A percentile compares a stretch with the other conserved stretches of the same genome.
Evolutionary conservation across 2,888 invertebrate species (phyloP).

Genomic region (Rhingia rostrata): DNA sequence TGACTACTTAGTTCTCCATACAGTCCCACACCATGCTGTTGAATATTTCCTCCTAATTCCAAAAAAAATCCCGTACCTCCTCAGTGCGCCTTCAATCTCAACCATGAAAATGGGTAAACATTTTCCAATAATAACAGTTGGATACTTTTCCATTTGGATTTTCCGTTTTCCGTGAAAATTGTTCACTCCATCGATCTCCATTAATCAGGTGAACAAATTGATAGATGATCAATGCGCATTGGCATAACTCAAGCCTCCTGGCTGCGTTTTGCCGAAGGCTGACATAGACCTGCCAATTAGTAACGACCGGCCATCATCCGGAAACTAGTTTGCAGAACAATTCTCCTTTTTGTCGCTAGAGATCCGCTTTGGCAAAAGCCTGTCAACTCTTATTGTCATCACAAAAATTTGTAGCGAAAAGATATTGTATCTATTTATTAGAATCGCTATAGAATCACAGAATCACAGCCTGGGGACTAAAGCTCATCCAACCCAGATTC

Average conservation of each 20-base stretch:
- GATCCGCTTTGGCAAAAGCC: slow-evolving; percentile 59
- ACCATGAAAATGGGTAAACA: slow-evolving; percentile 29
- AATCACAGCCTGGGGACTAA: slow-evolving; percentile 8
- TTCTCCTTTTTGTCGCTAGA: slow-evolving; percentile 28
- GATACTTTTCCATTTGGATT: slow-evolving; percentile 29
- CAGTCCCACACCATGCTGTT: slow-evolving; percentile 16
- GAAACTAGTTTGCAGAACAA: slow-evolving; percentile 66
- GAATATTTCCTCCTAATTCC: slow-evolving; percentile 30
- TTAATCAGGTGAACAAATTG: slow-evolving; percentile 73
- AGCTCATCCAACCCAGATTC: slow-evolving; percentile 64
- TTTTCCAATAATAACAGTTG: slow-evolving; percentile 58
- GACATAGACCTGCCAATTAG: slow-evolving; percentile 66
- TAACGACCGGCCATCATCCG: slow-evolving; percentile 44
- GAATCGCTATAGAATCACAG: slow-evolving; percentile 40
- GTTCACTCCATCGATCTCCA: slow-evolving; percentile 68
- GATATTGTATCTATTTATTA: slow-evolving; percentile 57
- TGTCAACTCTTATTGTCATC: background rate
- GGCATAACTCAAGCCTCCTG: slow-evolving; percentile 31
- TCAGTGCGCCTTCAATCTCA: slow-evolving; percentile 6
- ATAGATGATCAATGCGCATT: slow-evolving; percentile 64
- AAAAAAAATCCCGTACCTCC: slow-evolving; percentile 14
- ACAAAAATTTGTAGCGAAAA: slow-evolving; percentile 44
- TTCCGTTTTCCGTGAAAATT: slow-evolving; percentile 29
- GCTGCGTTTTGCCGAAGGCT: slow-evolving; percentile 8
- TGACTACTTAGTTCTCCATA: slow-evolving; percentile 53